Evolutionary conservation across 2,888 invertebrate species (phyloP), one percentile per base, ranked within the genome.

Genomic region (Aphodius granarius): DNA sequence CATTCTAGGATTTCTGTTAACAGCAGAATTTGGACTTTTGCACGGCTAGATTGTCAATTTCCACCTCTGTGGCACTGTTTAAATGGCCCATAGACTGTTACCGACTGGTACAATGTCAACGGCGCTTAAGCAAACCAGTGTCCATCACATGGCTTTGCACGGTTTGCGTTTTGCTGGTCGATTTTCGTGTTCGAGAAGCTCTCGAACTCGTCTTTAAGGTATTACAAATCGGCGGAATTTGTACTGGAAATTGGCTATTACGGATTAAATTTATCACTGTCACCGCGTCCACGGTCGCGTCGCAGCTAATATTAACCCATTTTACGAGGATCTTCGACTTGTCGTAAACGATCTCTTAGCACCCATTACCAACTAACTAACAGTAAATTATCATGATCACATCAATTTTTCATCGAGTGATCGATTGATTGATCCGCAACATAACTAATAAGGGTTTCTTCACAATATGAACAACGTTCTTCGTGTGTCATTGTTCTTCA

Each of bases 211-310:
- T 43, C 43, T 43, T 43, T 43, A 43, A 2, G 43, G 43, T 43
- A 43, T 43, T 19, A 68, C 68, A 68, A 68, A 68, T 68, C 68
- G 68, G 22, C 5, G 20, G 68, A 68, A 68, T 68, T 68, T 68
- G 68, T 68, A 68, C 68, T 68, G 68, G 68, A 68, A 68, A 68
- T 68, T 68, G 68, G 68, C 68, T 68, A 68, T 68, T 68, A 68
- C 19, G 19, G 22, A 22, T n/a, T 20, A 68, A 21, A 68, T 68
- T 68, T 68, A 68, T 68, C 68, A 20, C 68, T 22, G n/a, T n/a
- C n/a, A 22, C 68, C 22, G 20, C 22, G 22, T 68, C 20, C 20
- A 20, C 68, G 68, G n/a, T 68, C 21, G 19, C 68, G 19, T 19
- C 43, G 43, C 43, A 43, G 43, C 43, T 43, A 43, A 43, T 43